These are phyloP conservation scores for Crocuta crocuta DNA, from an alignment of 2,113 vertebrate genomes.

Conservation along the genomic window DNA sequence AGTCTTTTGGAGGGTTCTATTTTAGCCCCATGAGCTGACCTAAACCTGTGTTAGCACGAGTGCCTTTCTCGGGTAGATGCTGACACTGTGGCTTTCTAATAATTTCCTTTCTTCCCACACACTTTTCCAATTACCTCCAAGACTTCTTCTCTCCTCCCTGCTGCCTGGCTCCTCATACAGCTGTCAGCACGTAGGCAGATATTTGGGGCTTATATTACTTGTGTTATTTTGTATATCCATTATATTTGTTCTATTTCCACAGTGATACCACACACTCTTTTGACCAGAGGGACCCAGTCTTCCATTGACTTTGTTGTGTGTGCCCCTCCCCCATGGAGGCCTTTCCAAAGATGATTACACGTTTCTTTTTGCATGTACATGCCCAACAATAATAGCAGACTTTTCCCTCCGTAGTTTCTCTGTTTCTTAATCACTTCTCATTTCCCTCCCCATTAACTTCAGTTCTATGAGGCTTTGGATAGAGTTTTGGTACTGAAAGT, in stretches of 20 bases:
- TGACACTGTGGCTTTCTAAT: neutral
- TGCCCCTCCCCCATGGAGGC: neutral
- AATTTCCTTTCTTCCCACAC: neutral
- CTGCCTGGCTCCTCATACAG: neutral
- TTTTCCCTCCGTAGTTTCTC: neutral
- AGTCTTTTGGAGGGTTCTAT: neutral
- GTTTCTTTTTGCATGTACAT: slow-evolving; percentile 38
- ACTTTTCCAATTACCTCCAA: slow-evolving; percentile 23
- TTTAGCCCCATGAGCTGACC: neutral
- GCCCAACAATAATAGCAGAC: neutral
- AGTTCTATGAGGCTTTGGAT: slow-evolving; percentile 16
- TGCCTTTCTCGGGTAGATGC: neutral
- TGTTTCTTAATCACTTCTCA: slow-evolving; percentile 32
- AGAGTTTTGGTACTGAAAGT: neutral
- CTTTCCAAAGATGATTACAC: neutral
- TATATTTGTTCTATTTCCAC: neutral
- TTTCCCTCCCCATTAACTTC: slow-evolving; percentile 46
- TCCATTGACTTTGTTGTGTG: neutral
- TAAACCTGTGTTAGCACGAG: neutral
- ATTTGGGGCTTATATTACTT: neutral
- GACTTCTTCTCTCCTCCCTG: neutral
- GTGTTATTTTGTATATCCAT: neutral
- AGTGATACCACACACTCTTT: neutral
- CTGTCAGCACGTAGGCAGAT: slow-evolving; percentile 61
- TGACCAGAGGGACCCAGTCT: neutral